A percentile compares a stretch with the other conserved stretches of the same genome.
Evolutionary conservation across 2,888 invertebrate genomes (phyloP).

Genomic region (Myopa testacea): DNA sequence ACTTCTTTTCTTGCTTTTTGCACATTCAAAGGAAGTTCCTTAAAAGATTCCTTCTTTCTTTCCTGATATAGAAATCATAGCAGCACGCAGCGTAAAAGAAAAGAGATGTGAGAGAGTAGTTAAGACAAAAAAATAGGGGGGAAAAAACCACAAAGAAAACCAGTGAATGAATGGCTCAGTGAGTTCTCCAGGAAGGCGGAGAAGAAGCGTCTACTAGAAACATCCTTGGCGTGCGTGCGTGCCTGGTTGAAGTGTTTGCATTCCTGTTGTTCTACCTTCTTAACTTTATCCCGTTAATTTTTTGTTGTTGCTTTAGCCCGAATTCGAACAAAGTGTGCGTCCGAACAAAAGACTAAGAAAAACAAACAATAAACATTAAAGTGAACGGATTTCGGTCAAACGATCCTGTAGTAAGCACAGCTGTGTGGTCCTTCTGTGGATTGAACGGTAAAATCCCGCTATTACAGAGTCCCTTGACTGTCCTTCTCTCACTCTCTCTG

Average conservation of each 20-base stretch:
- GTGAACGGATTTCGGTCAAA: background rate
- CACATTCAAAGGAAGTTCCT: background rate
- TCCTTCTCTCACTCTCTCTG: no score
- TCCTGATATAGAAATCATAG: no score
- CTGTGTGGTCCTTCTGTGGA: background rate
- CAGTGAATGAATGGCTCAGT: background rate
- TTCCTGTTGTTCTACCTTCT: no score
- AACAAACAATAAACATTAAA: background rate
- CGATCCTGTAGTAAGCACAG: background rate
- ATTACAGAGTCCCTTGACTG: no score
- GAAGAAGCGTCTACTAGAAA: background rate
- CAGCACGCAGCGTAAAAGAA: no score
- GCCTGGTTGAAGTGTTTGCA: background rate
- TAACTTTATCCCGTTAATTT: background rate
- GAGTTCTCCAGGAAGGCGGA: background rate
- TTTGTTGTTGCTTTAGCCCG: background rate
- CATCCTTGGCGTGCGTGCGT: background rate
- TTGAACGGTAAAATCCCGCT: no score
- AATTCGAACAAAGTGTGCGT: background rate
- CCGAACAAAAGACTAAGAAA: background rate
- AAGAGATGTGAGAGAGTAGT: background rate
- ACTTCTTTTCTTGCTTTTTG: background rate
- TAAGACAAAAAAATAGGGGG: background rate
- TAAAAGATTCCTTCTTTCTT: no score
- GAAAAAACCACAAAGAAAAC: background rate